Evolutionary conservation across 2,888 invertebrate species (phyloP), one percentile per base, ranked within the genome.

Genomic region (Pachliopta kotzebuea): DNA sequence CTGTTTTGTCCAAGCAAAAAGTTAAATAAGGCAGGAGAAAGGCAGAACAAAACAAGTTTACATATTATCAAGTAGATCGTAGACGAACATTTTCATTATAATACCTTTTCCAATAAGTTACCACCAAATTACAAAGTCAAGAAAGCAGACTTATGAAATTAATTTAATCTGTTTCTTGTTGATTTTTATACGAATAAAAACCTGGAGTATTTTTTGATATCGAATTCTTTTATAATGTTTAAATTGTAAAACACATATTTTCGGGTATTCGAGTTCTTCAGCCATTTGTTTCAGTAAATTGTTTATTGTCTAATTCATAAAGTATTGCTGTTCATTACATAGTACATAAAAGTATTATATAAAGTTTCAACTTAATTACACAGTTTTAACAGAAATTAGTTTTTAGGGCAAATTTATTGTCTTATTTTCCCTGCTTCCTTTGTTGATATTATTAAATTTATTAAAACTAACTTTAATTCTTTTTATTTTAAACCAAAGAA

Each of bases 101-200:
- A 24, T 23, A 24, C 17, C 4, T 23, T 53, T 24, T 37, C 24
- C 21, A 23, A 53, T 53, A 24, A 17, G 4, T 53, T 8, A 24
- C 53, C 11, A 53, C 21, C 1, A 24, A 53, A 53, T 53, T 53
- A 23, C 23, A 17, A 23, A 53, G 23, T 53, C 17, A 23, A 53
- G 24, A 53, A 53, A 23, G 52, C 52, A 52, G 11, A 4, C 37
- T 60, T 53, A 31, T 45, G 4, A 21, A 37, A 37, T 20, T 53
- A 24, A 53, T 60, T 37, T 53, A 60, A 53, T 60, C 53, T 53
- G 18, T 57, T 57, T 42, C 57, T n/a, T 57, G n/a, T 57, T 57
- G 42, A 23, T 53, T 52, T 37, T 60, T 4, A 53, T 37, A 14
- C 24, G 42, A 42, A 54, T 20, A 29, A 37, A 49, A 61, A 61